A percentile compares a stretch with the other conserved stretches of the same genome.
These are phyloP conservation scores for Lycodopsis pacificus DNA, from an alignment of 2,797 vertebrate genomes.

Conservation along the genomic window DNA sequence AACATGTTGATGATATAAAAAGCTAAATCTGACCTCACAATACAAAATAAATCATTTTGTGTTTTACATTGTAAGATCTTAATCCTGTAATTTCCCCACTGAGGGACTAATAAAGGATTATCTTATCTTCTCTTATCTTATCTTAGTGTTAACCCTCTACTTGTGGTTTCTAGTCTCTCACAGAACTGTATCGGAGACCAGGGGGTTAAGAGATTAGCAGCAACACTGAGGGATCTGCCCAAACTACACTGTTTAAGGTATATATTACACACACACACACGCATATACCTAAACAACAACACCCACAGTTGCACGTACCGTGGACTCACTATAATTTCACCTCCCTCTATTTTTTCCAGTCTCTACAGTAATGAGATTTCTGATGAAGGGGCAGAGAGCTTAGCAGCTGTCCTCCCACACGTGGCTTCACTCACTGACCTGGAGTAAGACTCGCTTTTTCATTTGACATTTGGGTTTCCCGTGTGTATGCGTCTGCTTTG, in stretches of 20 bases:
- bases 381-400: slow-evolving; percentile 89
- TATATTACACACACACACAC: neutral
- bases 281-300: neutral
- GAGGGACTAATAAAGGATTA: too few species aligned
- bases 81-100: too few species aligned
- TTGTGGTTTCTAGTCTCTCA: slow-evolving; percentile 65
- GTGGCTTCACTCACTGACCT: slow-evolving; percentile 89
- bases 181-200: slow-evolving; percentile 74
- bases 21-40: too few species aligned
- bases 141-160: neutral
- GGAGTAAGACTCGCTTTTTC: slow-evolving; percentile 79
- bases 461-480: too few species aligned
- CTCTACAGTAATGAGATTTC: slow-evolving; percentile 92
- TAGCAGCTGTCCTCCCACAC: slow-evolving; percentile 88
- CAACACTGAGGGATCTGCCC: slow-evolving; percentile 56
- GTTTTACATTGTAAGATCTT: neutral
- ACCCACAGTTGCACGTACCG: neutral
- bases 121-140: too few species aligned
- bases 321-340: slow-evolving; percentile 40
- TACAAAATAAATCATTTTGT: neutral
- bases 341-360: slow-evolving; percentile 75
- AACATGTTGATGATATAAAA: neutral
- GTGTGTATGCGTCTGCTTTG: neutral
- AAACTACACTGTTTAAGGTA: slow-evolving; percentile 76
- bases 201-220: slow-evolving; percentile 61